These are phyloP conservation scores for Leptobrachium leishanense DNA, from an alignment of 2,113 vertebrate species.

Conservation along the genomic window DNA sequence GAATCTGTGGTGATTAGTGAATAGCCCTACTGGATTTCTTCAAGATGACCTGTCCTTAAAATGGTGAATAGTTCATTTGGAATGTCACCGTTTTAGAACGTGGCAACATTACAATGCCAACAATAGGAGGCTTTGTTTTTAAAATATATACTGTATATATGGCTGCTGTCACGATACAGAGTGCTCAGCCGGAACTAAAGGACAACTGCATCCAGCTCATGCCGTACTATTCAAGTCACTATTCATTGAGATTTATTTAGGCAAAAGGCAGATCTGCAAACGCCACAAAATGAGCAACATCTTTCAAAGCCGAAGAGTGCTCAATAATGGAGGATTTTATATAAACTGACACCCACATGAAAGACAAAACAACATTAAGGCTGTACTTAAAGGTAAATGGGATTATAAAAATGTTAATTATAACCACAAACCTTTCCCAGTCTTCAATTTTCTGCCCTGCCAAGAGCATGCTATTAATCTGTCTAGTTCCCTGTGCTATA, in stretches of 20 bases:
- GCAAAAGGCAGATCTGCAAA: neutral
- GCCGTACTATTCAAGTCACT: neutral
- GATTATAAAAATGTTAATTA: constrained; percentile 7
- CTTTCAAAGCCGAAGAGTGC: neutral
- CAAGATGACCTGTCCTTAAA: too few species aligned
- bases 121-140: too few species aligned
- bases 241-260: neutral
- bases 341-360: neutral
- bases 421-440: neutral
- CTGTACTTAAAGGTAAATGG: neutral
- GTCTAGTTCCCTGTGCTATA: neutral
- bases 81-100: too few species aligned
- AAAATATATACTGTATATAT: too few species aligned
- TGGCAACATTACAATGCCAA: too few species aligned
- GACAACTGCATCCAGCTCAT: neutral
- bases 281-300: neutral
- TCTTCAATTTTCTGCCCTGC: neutral
- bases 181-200: too few species aligned
- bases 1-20: too few species aligned
- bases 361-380: neutral
- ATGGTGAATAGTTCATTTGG: too few species aligned
- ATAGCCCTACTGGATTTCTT: too few species aligned
- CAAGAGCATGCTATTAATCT: neutral
- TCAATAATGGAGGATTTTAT: neutral
- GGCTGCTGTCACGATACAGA: too few species aligned